Conservation (phyloP, 2,113 vertebrate species). For the Mesitornis unicolor region DNA sequence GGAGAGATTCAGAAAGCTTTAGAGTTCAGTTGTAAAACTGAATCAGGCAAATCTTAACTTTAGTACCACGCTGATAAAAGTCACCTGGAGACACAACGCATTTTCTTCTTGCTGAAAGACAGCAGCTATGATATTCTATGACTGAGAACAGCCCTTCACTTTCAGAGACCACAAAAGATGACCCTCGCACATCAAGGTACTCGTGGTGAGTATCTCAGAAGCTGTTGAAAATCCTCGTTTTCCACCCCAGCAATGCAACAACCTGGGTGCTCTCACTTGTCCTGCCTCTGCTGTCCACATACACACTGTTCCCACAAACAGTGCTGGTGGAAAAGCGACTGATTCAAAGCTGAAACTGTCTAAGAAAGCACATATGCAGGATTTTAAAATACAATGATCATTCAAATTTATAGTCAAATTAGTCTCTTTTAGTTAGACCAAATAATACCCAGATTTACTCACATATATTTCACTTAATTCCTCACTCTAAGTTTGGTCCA, state of each 20-base stretch:
- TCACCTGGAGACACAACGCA: neutral
- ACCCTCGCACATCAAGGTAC: neutral
- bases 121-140: accelerated
- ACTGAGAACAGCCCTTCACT: neutral
- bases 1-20: neutral
- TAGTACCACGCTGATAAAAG: neutral
- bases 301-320: neutral
- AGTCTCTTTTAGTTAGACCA: neutral
- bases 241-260: neutral
- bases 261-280: neutral
- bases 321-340: neutral
- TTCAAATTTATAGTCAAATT: neutral
- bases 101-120: neutral
- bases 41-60: neutral
- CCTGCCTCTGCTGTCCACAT: neutral
- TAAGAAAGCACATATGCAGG: neutral
- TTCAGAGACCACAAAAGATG: neutral
- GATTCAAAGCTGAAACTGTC: neutral
- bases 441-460: neutral
- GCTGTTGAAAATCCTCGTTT: neutral
- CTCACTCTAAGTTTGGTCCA: neutral
- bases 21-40: neutral
- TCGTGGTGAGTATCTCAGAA: neutral
- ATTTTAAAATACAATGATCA: accelerated
- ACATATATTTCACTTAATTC: neutral